Percentiles rank a stretch among this genome's conserved stretches.
phyloP scores from a whole-genome alignment of 2,113 vertebrate species.

The Campylorhamphus procurvoides region DNA sequence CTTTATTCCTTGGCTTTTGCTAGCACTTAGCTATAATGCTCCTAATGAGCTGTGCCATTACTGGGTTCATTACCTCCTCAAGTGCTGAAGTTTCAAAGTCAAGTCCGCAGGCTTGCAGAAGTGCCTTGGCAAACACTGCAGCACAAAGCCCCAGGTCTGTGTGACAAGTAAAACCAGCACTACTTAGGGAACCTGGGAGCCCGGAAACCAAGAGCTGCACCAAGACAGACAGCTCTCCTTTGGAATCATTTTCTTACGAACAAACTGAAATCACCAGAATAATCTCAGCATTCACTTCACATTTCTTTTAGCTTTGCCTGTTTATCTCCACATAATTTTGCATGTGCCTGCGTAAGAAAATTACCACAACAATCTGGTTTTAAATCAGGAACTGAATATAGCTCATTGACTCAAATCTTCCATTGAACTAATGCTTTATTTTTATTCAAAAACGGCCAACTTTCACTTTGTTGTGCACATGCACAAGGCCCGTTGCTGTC shows the following conservation, averaged over 20 bases:
- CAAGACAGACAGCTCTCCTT: not conserved
- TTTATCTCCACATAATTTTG: not conserved
- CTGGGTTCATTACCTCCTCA: not conserved
- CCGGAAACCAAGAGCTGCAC: not conserved
- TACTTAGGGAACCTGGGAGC: not conserved
- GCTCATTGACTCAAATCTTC: not conserved
- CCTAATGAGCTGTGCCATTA: not conserved
- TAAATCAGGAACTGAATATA: not conserved
- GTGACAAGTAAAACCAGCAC: not conserved
- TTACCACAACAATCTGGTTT: not conserved
- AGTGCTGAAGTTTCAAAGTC: not conserved
- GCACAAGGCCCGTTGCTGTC: not conserved
- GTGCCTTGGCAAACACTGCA: not conserved
- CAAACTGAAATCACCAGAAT: not conserved
- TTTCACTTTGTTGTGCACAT: constrained; percentile 13
- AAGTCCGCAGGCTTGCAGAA: not conserved
- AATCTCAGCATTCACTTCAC: not conserved
- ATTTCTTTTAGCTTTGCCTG: not conserved
- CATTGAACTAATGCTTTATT: constrained; percentile 5
- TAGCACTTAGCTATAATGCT: not conserved
- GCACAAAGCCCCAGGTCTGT: not conserved
- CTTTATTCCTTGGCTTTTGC: not conserved
- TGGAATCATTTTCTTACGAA: not conserved
- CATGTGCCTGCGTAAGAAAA: not conserved
- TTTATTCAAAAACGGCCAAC: not conserved